A percentile compares a stretch with the other conserved stretches of the same genome.
phyloP scores from a whole-genome alignment of 2,113 vertebrate species.

The Apaloderma vittatum region DNA sequence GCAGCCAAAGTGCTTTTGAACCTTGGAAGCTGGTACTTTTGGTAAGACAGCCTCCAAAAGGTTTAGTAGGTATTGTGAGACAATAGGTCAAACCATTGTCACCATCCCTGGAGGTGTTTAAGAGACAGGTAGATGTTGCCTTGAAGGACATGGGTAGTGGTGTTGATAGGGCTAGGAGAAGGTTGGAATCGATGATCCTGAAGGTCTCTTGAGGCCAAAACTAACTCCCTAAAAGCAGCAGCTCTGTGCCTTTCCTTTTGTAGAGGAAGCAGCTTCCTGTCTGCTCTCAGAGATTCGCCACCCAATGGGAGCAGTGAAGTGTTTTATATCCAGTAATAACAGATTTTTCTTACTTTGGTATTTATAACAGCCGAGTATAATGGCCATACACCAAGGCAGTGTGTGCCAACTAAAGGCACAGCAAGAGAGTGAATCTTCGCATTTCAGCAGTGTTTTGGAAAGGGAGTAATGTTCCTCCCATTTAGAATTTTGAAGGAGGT shows the following conservation, averaged over 20 bases:
- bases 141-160: too few species aligned
- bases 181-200: too few species aligned
- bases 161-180: too few species aligned
- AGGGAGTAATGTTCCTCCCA: not conserved
- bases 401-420: not conserved
- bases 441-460: not conserved
- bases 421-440: not conserved
- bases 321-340: not conserved
- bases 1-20: not conserved
- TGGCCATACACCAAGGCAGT: not conserved
- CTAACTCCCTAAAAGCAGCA: not conserved
- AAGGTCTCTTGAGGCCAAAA: too few species aligned
- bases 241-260: not conserved
- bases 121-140: too few species aligned
- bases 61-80: not conserved
- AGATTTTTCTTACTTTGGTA: not conserved
- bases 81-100: not conserved
- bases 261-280: not conserved
- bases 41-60: not conserved
- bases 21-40: not conserved
- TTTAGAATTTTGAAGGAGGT: not conserved
- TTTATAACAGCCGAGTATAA: not conserved
- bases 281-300: not conserved
- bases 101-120: too few species aligned
- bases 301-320: not conserved